Evolutionary conservation across 2,113 vertebrate species (phyloP).

Genomic region (Petaurus breviceps): DNA sequence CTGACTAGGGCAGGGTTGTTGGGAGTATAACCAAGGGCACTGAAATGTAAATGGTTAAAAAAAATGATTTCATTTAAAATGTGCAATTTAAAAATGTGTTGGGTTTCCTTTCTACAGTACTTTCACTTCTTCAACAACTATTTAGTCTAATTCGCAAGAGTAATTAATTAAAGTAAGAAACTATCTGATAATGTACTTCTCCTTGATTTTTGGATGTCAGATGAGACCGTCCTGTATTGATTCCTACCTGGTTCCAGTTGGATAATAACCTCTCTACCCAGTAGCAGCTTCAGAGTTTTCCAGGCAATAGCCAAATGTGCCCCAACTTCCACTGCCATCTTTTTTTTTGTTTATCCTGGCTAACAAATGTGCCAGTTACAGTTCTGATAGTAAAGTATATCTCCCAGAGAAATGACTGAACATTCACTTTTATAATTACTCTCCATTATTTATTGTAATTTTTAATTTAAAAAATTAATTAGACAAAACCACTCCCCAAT

Average conservation of each 20-base stretch:
- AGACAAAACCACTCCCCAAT: not conserved
- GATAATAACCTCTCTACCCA: not conserved
- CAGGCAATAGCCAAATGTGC: not conserved
- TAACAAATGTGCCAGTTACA: not conserved
- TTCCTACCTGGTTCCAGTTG: not conserved
- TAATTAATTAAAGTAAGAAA: not conserved
- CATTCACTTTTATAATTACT: not conserved
- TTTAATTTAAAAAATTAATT: not conserved
- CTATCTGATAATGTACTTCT: not conserved
- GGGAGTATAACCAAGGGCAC: not conserved
- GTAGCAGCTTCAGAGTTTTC: not conserved
- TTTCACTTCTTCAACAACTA: not conserved
- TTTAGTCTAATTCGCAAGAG: not conserved
- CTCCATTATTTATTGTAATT: not conserved
- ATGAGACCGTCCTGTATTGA: not conserved
- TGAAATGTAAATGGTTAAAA: not conserved
- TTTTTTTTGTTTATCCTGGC: not conserved
- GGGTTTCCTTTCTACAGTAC: not conserved
- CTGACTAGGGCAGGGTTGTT: not conserved
- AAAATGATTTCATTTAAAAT: not conserved
- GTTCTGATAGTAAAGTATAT: not conserved
- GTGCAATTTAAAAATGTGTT: not conserved
- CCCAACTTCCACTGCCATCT: not conserved
- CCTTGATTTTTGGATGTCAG: not conserved
- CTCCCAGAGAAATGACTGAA: not conserved